phyloP scores from a whole-genome alignment of 2,113 vertebrate species.

The Oncorhynchus kisutch region DNA sequence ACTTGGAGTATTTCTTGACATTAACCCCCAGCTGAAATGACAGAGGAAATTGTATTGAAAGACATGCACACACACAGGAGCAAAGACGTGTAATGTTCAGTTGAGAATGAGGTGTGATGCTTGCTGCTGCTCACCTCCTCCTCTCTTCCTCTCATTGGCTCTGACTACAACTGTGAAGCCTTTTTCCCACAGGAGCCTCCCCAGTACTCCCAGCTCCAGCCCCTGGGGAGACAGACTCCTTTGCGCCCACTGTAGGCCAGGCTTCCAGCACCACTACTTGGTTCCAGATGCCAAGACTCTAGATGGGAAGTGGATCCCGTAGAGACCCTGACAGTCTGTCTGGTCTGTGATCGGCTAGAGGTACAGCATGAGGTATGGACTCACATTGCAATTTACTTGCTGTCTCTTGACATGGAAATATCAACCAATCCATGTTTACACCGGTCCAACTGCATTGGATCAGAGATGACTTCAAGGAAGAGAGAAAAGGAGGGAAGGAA shows the following conservation, averaged over 20 bases:
- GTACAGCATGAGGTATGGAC: too few species aligned
- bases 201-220: background rate
- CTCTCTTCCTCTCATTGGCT: background rate
- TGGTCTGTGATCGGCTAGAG: too few species aligned
- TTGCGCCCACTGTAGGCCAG: background rate
- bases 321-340: background rate
- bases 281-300: background rate
- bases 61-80: conserved; percentile 48
- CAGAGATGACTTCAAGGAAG: background rate
- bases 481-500: background rate
- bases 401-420: too few species aligned
- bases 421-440: too few species aligned
- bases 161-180: background rate
- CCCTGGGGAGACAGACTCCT: background rate
- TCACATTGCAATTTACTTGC: too few species aligned
- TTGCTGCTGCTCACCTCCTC: conserved; percentile 31
- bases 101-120: conserved; percentile 53
- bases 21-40: conserved; percentile 43
- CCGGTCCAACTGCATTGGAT: too few species aligned
- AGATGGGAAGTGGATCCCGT: background rate
- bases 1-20: background rate
- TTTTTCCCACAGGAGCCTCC: background rate
- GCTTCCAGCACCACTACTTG: background rate
- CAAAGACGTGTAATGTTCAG: conserved; percentile 29
- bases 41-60: conserved; percentile 56